Evolutionary conservation across 1,140 invertebrate genomes (phyloP).

Genomic region (Antheraea mylitta): DNA sequence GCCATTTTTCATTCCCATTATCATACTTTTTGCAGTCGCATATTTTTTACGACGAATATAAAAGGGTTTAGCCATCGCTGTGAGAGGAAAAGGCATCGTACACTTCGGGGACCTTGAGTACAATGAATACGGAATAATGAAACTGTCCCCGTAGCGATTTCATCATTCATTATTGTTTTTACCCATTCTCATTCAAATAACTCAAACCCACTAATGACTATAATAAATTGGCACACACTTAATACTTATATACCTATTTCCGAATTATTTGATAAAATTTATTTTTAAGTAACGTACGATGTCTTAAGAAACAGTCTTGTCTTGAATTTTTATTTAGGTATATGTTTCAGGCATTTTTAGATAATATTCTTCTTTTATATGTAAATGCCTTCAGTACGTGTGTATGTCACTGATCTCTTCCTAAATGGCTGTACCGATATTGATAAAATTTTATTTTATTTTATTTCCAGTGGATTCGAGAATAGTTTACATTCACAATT

Average conservation of each 20-base stretch:
- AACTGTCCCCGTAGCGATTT: constrained; percentile 39
- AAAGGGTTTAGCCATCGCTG: constrained; percentile 38
- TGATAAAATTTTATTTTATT: too few species aligned
- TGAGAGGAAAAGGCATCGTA: constrained; percentile 35
- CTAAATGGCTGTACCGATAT: too few species aligned
- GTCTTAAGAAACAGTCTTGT: not conserved
- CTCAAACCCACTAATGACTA: not conserved
- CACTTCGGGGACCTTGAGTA: constrained; percentile 38
- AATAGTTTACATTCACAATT: too few species aligned
- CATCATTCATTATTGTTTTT: constrained; percentile 33
- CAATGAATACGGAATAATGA: constrained; percentile 50
- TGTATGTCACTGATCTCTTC: too few species aligned
- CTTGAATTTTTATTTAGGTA: not conserved
- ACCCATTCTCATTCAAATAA: not conserved
- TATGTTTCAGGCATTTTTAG: not conserved
- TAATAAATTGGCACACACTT: constrained; percentile 7
- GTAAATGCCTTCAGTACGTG: too few species aligned
- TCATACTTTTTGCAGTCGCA: constrained; percentile 35
- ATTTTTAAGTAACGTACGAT: constrained; percentile 3
- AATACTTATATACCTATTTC: constrained; percentile 10
- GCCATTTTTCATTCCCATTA: constrained; percentile 38
- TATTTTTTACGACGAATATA: constrained; percentile 45
- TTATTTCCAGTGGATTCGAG: too few species aligned
- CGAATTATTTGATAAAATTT: constrained; percentile 19
- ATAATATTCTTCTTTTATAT: too few species aligned